phyloP scores from a whole-genome alignment of 2,888 invertebrate genomes.

The Sminthurinus aureus region DNA sequence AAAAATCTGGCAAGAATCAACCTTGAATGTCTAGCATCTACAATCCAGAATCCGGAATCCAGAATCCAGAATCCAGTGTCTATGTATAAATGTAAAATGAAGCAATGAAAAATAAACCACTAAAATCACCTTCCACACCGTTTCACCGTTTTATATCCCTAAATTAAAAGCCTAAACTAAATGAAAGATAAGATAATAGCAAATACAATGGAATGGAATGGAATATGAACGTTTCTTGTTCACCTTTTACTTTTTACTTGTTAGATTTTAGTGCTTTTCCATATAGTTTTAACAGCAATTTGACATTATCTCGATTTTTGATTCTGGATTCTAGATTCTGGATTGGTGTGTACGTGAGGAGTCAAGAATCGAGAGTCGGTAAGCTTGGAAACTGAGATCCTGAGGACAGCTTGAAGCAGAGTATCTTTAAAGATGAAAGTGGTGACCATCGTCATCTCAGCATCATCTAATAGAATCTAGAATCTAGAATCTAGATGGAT shows the following conservation, averaged over 20 bases:
- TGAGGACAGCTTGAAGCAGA: not conserved
- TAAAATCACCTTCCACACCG: too few species aligned
- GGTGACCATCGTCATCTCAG: too few species aligned
- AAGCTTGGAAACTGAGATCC: not conserved
- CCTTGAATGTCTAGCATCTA: too few species aligned
- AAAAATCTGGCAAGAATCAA: too few species aligned
- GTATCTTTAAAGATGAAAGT: too few species aligned
- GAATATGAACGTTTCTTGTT: too few species aligned
- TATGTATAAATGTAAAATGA: too few species aligned
- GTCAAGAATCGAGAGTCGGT: not conserved
- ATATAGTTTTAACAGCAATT: conserved; percentile 10
- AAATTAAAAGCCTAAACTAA: conserved; percentile 4
- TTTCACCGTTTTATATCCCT: not conserved
- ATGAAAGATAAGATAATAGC: not conserved
- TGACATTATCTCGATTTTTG: not conserved
- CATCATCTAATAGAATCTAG: too few species aligned
- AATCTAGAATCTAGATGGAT: too few species aligned
- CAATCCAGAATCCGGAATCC: too few species aligned
- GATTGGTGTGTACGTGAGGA: not conserved
- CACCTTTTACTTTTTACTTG: not conserved
- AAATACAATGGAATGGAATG: not conserved
- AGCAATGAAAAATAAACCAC: not conserved
- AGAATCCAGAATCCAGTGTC: too few species aligned
- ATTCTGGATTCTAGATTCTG: not conserved
- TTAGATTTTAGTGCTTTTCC: not conserved